Conservation (phyloP, 1,140 invertebrate species). For the Archegozetes longisetosus region DNA sequence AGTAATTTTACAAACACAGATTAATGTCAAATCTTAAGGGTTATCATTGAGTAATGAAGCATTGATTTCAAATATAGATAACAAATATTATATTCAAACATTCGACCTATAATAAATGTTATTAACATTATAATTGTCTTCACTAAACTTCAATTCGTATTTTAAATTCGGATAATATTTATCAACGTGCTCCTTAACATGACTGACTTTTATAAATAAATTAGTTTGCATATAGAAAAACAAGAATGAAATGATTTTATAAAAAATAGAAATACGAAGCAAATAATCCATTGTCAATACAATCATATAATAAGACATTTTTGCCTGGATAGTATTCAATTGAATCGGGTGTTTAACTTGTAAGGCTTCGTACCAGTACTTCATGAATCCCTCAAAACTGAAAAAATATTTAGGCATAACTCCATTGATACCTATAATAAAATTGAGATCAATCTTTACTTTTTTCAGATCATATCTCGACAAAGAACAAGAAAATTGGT, state of each 20-base stretch:
- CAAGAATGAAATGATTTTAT: neutral
- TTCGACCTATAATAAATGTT: no score
- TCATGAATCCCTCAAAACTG: constrained; percentile 15
- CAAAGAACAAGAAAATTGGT: neutral
- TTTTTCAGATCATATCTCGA: neutral
- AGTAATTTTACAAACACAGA: no score
- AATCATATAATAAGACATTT: constrained; percentile 6
- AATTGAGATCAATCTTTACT: neutral
- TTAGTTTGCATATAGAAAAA: constrained; percentile 1
- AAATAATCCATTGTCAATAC: constrained; percentile 9
- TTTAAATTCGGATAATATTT: constrained; percentile 4
- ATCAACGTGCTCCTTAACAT: constrained; percentile 4
- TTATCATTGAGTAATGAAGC: no score
- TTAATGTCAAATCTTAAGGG: no score
- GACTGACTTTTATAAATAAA: neutral
- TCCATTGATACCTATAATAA: neutral
- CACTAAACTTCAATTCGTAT: no score
- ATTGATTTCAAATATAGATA: no score
- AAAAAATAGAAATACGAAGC: constrained; percentile 2
- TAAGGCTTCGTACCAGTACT: constrained; percentile 17
- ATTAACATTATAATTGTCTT: no score
- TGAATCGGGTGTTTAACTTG: constrained; percentile 3
- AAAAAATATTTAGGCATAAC: constrained; percentile 6
- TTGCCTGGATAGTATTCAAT: neutral
- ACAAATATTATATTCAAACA: no score